phyloP scores from a whole-genome alignment of 2,797 vertebrate species.

The Cryptoblepharus egeriae region DNA sequence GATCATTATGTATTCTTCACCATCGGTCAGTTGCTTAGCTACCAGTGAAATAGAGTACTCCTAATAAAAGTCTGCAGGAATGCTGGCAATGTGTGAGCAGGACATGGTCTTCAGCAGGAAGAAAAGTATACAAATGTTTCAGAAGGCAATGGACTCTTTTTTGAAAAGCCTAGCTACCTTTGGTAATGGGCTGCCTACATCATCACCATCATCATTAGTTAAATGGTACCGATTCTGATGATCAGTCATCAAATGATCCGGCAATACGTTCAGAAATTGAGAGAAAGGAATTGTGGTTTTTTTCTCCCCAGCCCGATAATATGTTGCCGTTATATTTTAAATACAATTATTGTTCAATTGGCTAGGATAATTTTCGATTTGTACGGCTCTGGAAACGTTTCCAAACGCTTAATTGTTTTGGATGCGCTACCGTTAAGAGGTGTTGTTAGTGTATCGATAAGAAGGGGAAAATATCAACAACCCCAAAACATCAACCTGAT shows the following conservation, averaged over 20 bases:
- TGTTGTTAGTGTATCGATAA: conserved; percentile 3
- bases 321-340: conserved; percentile 40
- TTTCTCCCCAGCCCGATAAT: conserved; percentile 30
- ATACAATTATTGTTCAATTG: conserved; percentile 42
- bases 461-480: no score
- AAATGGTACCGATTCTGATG: conserved; percentile 36
- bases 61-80: conserved; percentile 81
- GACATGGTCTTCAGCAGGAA: conserved; percentile 72
- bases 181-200: conserved; percentile 11
- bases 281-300: not conserved
- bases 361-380: conserved; percentile 46
- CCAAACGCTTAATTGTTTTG: conserved; percentile 44
- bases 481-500: not conserved
- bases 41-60: conserved; percentile 80
- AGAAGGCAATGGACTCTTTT: conserved; percentile 25
- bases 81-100: conserved; percentile 76
- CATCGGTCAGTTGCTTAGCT: conserved; percentile 84
- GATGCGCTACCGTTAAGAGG: conserved; percentile 29
- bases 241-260: conserved; percentile 42
- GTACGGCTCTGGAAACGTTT: conserved; percentile 31
- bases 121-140: conserved; percentile 71
- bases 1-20: conserved; percentile 83
- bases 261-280: conserved; percentile 23
- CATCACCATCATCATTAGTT: conserved; percentile 26
- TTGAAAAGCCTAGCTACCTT: conserved; percentile 46